Conservation (phyloP, 1,140 invertebrate species). For the Drosophila prosaltans region DNA sequence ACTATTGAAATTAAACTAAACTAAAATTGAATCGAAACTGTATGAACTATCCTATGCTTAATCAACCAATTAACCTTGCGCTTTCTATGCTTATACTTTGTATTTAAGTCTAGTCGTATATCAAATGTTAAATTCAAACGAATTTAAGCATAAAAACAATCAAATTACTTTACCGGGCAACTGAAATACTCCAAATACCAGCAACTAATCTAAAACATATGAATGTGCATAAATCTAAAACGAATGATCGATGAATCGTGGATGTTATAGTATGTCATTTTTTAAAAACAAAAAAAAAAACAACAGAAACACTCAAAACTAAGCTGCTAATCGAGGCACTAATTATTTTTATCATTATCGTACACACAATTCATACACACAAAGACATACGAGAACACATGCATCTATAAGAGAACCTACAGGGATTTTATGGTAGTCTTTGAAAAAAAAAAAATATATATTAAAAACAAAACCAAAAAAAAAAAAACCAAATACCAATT, state of each 20-base stretch:
- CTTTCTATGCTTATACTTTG: conserved; percentile 58
- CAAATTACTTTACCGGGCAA: conserved; percentile 74
- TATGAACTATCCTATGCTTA: conserved; percentile 10
- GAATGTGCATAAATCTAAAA: background rate
- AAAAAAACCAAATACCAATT: conserved; percentile 9
- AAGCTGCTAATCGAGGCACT: conserved; percentile 33
- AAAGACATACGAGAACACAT: conserved; percentile 28
- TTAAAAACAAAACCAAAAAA: conserved; percentile 29
- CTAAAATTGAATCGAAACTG: conserved; percentile 33
- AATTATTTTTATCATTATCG: conserved; percentile 52
- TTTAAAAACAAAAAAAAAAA: conserved; percentile 22
- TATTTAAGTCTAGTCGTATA: conserved; percentile 56
- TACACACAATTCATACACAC: conserved; percentile 35
- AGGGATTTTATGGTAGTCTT: conserved; percentile 82
- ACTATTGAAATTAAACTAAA: conserved; percentile 40
- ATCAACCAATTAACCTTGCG: conserved; percentile 42
- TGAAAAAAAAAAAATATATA: conserved; percentile 60
- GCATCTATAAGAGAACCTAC: conserved; percentile 71
- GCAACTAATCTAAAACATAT: conserved; percentile 33
- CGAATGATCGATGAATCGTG: conserved; percentile 1
- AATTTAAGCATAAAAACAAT: conserved; percentile 81
- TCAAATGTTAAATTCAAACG: conserved; percentile 78
- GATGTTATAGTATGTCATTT: conserved; percentile 47
- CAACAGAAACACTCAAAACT: background rate
- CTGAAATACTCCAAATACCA: conserved; percentile 58